phyloP scores from a whole-genome alignment of 2,888 invertebrate genomes.

The Tachystola acroxantha region DNA sequence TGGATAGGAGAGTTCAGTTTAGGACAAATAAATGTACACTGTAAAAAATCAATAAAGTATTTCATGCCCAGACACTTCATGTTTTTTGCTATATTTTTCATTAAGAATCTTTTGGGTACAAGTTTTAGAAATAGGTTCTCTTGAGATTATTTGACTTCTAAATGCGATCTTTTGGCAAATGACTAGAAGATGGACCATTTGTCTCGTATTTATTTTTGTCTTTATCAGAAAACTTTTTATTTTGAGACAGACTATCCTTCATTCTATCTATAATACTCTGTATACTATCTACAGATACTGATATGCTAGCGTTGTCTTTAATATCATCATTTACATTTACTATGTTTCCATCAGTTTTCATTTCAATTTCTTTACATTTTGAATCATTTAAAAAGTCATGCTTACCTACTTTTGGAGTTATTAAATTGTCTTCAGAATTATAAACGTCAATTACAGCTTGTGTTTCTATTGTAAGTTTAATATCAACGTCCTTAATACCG shows the following conservation, averaged over 20 bases:
- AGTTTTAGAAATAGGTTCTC: no score
- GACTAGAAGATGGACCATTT: not conserved
- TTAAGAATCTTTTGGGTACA: no score
- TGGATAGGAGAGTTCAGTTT: no score
- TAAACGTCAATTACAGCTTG: not conserved
- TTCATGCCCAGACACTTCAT: no score
- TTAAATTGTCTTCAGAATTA: not conserved
- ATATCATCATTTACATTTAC: not conserved
- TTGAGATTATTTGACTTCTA: no score
- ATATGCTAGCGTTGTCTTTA: conserved; percentile 8
- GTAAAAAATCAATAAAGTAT: no score
- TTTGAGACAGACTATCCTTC: conserved; percentile 2
- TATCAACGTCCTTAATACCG: not conserved
- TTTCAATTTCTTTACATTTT: not conserved
- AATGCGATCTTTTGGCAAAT: no score
- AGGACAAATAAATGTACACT: no score
- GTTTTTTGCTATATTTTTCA: no score
- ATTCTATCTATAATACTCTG: conserved; percentile 1
- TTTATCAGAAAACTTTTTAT: not conserved
- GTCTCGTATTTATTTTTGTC: conserved; percentile 6
- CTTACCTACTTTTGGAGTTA: not conserved
- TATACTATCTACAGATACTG: conserved; percentile 4
- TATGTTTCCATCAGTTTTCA: not conserved
- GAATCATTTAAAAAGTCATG: not conserved
- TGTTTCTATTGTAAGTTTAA: not conserved